Percentiles rank a stretch among this genome's conserved stretches.
phyloP scores from a whole-genome alignment of 2,113 vertebrate genomes.

The Bubo scandiacus region DNA sequence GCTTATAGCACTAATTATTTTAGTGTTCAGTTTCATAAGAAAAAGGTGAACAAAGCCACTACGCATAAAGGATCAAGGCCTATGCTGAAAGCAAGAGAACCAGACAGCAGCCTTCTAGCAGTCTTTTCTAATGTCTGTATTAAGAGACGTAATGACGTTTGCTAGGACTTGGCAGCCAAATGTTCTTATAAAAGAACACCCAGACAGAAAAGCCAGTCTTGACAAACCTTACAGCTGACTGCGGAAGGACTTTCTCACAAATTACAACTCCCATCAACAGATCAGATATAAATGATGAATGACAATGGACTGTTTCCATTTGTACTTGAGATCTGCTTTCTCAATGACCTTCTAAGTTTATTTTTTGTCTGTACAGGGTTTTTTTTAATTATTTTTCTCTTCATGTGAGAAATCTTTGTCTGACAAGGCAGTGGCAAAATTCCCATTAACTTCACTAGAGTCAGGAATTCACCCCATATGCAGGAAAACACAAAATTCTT shows the following conservation, averaged over 20 bases:
- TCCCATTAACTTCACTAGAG: not conserved
- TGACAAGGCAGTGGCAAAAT: conserved; percentile 35
- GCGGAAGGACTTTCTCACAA: conserved; percentile 15
- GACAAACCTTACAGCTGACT: not conserved
- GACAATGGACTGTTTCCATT: conserved; percentile 34
- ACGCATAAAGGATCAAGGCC: not conserved
- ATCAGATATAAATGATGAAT: conserved; percentile 43
- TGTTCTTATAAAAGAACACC: conserved; percentile 11
- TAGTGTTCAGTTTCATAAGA: not conserved
- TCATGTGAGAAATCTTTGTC: conserved; percentile 21
- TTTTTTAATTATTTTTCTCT: conserved; percentile 44
- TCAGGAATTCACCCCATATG: not conserved
- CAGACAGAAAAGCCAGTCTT: conserved; percentile 14
- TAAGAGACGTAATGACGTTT: conserved; percentile 24
- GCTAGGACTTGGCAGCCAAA: conserved; percentile 25
- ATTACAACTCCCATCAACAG: conserved; percentile 17
- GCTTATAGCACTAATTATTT: not conserved
- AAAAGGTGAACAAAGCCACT: not conserved
- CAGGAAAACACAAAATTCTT: conserved; percentile 11
- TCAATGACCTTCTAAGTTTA: conserved; percentile 44
- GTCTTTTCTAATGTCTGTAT: not conserved
- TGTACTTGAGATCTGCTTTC: conserved; percentile 9
- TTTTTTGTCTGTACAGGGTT: not conserved
- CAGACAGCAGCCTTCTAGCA: not conserved
- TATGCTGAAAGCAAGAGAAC: not conserved